Base-by-base conservation (phyloP, 2,113 vertebrate species). In the Lampris megalopsis region DNA sequence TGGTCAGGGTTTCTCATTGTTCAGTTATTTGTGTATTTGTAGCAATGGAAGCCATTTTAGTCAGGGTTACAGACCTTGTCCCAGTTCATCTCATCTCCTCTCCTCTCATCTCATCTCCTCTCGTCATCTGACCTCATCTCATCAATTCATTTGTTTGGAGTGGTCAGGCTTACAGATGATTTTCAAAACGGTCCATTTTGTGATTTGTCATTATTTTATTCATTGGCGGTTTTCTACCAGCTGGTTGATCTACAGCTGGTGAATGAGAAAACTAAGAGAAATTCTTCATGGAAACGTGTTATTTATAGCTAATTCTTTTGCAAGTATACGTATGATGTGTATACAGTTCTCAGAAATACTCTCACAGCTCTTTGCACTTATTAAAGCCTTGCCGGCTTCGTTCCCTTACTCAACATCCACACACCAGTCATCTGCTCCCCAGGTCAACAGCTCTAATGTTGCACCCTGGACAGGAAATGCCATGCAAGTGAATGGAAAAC, bases 281-380 rank as follows among this genome's bases (percentile, higher is more conserved):
- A 24, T 24, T 24, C 24, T 24, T 24, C 24, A 24, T 24, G 24
- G 24, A 24, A 24, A 24, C 24, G 24, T 24, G 54, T 69, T 64
- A 10, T 41, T 1, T 5, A 52, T 53, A 2, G 9, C 24, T 5
- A 64, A 45, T 54, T 5, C 57, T 82, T 65, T 58, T 6, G 4
- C 69, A 40, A 53, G 43, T 75, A 35, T 47, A 65, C 11, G 11
- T 24, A 70, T 63, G 4, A 70, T 54, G 53, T 69, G 66, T 75
- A 75, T 72, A 63, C 56, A 70, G 73, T 88, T 75, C 86, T 74
- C 64, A 78, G 80, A 78, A 77, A 47, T 1, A 80, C 47, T 65
- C 45, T 83, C 77, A 85, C 80, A 66, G 50, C 54, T 88, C 75
- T 24, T 24, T 24, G 24, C 24, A 24, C 24, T 80, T 73, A 82